A percentile compares a stretch with the other conserved stretches of the same genome.
These are phyloP conservation scores for Lerema accius DNA, from an alignment of 1,140 invertebrate species.

Conservation along the genomic window DNA sequence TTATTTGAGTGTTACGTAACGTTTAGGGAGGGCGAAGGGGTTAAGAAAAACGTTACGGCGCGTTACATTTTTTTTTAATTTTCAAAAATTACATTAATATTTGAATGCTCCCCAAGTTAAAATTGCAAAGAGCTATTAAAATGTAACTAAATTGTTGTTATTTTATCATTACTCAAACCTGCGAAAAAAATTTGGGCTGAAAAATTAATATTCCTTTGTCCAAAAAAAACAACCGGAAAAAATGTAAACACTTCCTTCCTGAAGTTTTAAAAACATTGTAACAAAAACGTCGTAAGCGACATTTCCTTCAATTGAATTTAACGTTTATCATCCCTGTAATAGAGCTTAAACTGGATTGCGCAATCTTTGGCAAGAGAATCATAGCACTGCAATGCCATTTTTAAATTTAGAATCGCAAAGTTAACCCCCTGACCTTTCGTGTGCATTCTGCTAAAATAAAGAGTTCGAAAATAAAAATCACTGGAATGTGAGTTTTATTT, in stretches of 20 bases:
- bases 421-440: conserved; percentile 30
- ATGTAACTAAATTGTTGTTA: too few species aligned
- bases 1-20: too few species aligned
- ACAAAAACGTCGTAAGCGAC: conserved; percentile 9
- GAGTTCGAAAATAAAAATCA: conserved; percentile 15
- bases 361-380: conserved; percentile 19
- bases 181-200: neutral
- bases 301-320: neutral
- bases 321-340: conserved; percentile 6
- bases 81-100: too few species aligned
- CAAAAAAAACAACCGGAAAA: neutral
- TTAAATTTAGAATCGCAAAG: conserved; percentile 23
- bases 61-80: too few species aligned
- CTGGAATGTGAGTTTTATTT: conserved; percentile 22
- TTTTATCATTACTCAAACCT: too few species aligned
- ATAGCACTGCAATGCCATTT: conserved; percentile 29
- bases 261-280: neutral
- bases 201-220: neutral
- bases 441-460: conserved; percentile 28
- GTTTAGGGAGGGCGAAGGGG: too few species aligned
- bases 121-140: too few species aligned
- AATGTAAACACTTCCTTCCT: neutral
- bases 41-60: too few species aligned
- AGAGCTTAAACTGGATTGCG: conserved; percentile 9
- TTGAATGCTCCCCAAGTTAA: too few species aligned